Evolutionary conservation across 2,113 vertebrate species (phyloP).

Genomic region (Podilymbus podiceps): DNA sequence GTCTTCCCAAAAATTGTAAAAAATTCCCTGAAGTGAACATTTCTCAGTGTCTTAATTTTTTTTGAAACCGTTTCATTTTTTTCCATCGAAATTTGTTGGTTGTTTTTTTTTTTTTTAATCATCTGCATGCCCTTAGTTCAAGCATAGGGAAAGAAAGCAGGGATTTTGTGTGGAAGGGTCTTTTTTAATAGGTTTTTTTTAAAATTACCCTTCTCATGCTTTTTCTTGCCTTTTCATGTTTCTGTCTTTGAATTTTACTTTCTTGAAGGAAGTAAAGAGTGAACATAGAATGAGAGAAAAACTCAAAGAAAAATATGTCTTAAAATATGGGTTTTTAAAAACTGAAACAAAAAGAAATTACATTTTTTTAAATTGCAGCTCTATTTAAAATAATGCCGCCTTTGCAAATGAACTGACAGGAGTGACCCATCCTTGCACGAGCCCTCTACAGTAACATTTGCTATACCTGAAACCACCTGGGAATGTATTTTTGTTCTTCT

Average conservation of each 20-base stretch:
- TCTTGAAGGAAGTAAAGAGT: background rate
- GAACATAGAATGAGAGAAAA: background rate
- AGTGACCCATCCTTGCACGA: background rate
- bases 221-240: background rate
- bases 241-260: background rate
- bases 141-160: background rate
- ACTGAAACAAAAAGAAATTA: background rate
- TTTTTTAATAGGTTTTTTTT: background rate
- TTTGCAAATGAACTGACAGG: background rate
- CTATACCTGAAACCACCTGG: background rate
- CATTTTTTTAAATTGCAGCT: accelerated
- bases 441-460: background rate
- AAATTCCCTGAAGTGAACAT: background rate
- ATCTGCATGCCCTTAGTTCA: background rate
- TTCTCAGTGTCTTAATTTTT: background rate
- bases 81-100: background rate
- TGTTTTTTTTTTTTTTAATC: background rate
- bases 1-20: background rate
- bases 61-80: background rate
- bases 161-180: accelerated
- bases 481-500: background rate
- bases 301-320: background rate
- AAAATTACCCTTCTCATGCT: background rate
- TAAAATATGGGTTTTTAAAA: background rate
- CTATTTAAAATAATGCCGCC: background rate